Evolutionary conservation across 1,140 invertebrate genomes (phyloP), one percentile per base, ranked within the genome.

Genomic region (Neodiprion fabricii): DNA sequence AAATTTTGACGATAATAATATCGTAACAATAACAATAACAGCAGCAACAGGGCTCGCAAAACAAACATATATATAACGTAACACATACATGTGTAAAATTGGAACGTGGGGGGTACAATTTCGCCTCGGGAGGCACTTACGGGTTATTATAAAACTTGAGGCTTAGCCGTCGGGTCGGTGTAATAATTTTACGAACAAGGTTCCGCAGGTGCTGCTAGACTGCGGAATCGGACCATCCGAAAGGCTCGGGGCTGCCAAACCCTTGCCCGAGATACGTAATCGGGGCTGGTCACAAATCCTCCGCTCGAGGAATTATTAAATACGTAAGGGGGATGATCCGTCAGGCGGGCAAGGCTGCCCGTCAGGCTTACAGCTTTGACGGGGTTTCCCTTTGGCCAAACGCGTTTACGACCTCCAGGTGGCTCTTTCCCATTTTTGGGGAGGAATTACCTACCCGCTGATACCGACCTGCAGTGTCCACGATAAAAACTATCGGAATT

Each of bases 311-410:
- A 61, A 61, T 61, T 61, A 61, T 61, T 61, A 61, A 61, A 61
- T 61, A 61, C 53, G 53, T 61, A 61, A 61, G 53, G 28, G 28
- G 53, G 53, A 61, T 61, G 53, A 61, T 61, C 53, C 53, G 53
- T 61, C 50, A n/a, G 50, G 50, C 50, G n/a, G 17, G 10, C 50
- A 53, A 10, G 10, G 10, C n/a, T 53, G 10, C 50, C 50, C 50
- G 50, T 21, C 28, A 40, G 28, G 28, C 28, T 40, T 40, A 40
- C 28, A 40, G 28, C 28, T 40, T 40, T 40, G 28, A 40, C 28
- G 28, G 28, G 28, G 5, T 40, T 40, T 40, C 28, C 11, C 53
- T 12, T 9, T 61, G 53, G n/a, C 53, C 5, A 17, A 17, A 61
- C 53, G 4, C 53, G 53, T 61, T 9, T 61, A 61, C 53, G 53